Base-by-base conservation (phyloP, 2,797 vertebrate species). In the Eurystomus glaucurus region DNA sequence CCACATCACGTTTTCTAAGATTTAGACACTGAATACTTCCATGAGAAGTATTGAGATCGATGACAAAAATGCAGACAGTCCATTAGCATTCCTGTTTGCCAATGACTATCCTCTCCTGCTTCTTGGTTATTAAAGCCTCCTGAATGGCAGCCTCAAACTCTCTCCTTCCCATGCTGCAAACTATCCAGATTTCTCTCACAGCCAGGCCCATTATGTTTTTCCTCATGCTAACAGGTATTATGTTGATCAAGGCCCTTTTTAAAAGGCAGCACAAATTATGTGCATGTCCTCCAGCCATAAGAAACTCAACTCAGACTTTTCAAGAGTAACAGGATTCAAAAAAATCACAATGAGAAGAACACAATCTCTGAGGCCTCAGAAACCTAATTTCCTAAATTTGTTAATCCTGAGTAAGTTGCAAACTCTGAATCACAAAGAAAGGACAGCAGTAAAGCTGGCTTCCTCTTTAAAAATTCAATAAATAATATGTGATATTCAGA, bases 321-420 rank as follows among this genome's bases (percentile, higher is more conserved):
- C 71, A 71, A 80, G 81, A 92, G 23, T 37, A 94, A 64, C 48
- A 88, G 78, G 75, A 65, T 95, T 87, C 61, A 83, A 78, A 93
- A 92, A 93, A 92, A 71, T 43, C 58, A 90, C 21, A 37, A 25
- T 14, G 51, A 83, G 29, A 43, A 78, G n/a, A 91, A 71, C 11
- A 70, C 19, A 65, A 50, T 25, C 55, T 90, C 45, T 7, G 8
- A 85, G 39, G 60, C 65, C 31, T 64, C 66, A 80, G 75, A 94
- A 90, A 43, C 5, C 31, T 94, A 12, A 80, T 79, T 89, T 96
- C 51, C 62, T 91, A 45, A 87, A 82, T 85, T 76, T 74, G 61
- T 85, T 50, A 82, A 81, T 74, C 54, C 87, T 75, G 58, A 89
- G 92, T 57, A 84, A 95, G 50, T 29, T 37, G 45, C 31, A 31